Percentiles rank a stretch among this genome's conserved stretches.
These are phyloP conservation scores for Bombus superbus DNA, from an alignment of 1,140 invertebrate species.

Conservation along the genomic window DNA sequence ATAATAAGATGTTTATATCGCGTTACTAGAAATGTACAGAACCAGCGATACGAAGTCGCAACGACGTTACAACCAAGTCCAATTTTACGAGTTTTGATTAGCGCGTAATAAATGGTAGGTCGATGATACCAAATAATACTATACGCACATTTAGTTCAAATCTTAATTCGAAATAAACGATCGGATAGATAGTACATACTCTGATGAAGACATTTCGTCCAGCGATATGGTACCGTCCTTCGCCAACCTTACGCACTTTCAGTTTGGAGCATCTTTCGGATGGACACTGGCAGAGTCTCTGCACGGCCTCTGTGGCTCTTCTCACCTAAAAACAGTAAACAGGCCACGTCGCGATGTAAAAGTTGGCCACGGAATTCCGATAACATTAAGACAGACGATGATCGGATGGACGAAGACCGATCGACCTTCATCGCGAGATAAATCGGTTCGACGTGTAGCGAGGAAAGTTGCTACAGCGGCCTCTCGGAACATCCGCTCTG, in stretches of 20 bases:
- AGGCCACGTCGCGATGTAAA: neutral
- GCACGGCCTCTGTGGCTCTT: conserved; percentile 87
- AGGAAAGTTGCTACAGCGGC: conserved; percentile 20
- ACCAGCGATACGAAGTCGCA: too few relatives aligned
- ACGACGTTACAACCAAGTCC: too few relatives aligned
- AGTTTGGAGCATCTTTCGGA: conserved; percentile 88
- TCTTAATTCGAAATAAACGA: too few relatives aligned
- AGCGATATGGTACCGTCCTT: conserved; percentile 92
- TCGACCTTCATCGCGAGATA: conserved; percentile 51
- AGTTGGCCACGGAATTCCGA: neutral
- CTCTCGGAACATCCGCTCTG: conserved; percentile 47
- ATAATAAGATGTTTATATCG: too few relatives aligned
- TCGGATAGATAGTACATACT: conserved; percentile 44
- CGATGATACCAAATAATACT: too few relatives aligned
- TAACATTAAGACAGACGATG: conserved; percentile 23
- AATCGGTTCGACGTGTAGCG: conserved; percentile 41
- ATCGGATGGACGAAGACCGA: conserved; percentile 31
- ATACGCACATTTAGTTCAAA: too few relatives aligned
- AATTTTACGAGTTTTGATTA: too few relatives aligned
- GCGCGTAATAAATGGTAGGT: too few relatives aligned
- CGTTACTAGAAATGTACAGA: too few relatives aligned
- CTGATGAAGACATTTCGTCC: conserved; percentile 89
- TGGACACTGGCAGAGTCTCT: conserved; percentile 87
- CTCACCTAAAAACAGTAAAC: conserved; percentile 83
- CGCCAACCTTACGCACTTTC: conserved; percentile 90